A percentile compares a stretch with the other conserved stretches of the same genome.
Evolutionary conservation across 1,140 invertebrate species (phyloP).

Genomic region (Dinoponera quadriceps): DNA sequence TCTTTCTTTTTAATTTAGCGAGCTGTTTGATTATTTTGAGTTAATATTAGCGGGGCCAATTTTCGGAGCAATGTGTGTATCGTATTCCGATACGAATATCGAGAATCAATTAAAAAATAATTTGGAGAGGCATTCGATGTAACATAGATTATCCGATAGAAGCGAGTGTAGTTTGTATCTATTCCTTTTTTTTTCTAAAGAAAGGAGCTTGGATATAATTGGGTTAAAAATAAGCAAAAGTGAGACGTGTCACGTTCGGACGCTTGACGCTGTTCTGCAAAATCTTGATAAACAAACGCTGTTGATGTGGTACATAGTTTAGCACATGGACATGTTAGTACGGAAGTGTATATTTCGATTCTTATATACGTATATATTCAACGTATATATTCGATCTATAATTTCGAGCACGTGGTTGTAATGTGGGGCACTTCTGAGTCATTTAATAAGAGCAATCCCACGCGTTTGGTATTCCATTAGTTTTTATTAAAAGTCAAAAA

Average conservation of each 20-base stretch:
- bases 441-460: not conserved
- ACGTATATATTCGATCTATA: too few species aligned
- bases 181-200: not conserved
- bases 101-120: not conserved
- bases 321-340: not conserved
- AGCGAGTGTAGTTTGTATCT: not conserved
- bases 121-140: not conserved
- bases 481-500: slow-evolving; percentile 3
- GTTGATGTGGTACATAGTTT: not conserved
- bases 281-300: not conserved
- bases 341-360: not conserved
- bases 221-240: not conserved
- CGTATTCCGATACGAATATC: too few species aligned
- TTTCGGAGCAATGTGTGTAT: too few species aligned
- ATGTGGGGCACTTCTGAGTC: not conserved
- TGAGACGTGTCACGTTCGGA: not conserved
- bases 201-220: not conserved
- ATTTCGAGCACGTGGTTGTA: not conserved
- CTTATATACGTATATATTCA: too few species aligned
- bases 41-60: too few species aligned
- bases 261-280: not conserved
- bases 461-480: not conserved
- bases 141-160: not conserved
- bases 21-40: too few species aligned
- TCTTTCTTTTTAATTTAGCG: too few species aligned